A percentile compares a stretch with the other conserved stretches of the same genome.
Evolutionary conservation across 2,888 invertebrate genomes (phyloP).

Genomic region (Branchellion lobata): DNA sequence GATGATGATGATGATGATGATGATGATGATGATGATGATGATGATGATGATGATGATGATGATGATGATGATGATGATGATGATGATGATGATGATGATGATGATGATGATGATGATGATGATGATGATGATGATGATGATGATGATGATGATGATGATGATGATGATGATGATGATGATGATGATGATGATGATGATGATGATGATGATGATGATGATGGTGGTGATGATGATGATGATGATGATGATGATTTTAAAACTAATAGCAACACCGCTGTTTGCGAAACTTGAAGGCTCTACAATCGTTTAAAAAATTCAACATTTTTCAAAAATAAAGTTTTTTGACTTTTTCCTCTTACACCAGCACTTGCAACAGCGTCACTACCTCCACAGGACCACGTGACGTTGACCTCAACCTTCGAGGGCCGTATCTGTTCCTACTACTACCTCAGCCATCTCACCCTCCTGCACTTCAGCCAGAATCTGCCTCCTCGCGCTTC

Average conservation of each 20-base stretch:
- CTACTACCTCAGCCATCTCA: conserved; percentile 90
- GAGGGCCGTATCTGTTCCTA: conserved; percentile 91
- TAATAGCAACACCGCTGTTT: neutral
- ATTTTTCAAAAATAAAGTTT: too few relatives aligned
- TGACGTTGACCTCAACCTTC: conserved; percentile 67
- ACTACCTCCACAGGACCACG: conserved; percentile 51
- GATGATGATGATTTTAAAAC: too few relatives aligned
- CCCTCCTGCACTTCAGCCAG: conserved; percentile 79
- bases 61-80: conserved; percentile 26
- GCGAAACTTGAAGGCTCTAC: too few relatives aligned
- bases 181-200: conserved; percentile 20
- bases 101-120: conserved; percentile 14
- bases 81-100: conserved; percentile 31
- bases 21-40: conserved; percentile 14
- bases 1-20: conserved; percentile 14
- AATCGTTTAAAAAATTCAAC: too few relatives aligned
- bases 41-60: conserved; percentile 15
- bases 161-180: conserved; percentile 13
- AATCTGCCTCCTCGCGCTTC: conserved; percentile 70
- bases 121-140: conserved; percentile 19
- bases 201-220: neutral
- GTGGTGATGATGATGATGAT: neutral
- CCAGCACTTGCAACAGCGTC: too few relatives aligned
- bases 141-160: neutral
- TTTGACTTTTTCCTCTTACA: too few relatives aligned